Conservation (phyloP, 2,888 invertebrate species). For the Aleiodes alternator region DNA sequence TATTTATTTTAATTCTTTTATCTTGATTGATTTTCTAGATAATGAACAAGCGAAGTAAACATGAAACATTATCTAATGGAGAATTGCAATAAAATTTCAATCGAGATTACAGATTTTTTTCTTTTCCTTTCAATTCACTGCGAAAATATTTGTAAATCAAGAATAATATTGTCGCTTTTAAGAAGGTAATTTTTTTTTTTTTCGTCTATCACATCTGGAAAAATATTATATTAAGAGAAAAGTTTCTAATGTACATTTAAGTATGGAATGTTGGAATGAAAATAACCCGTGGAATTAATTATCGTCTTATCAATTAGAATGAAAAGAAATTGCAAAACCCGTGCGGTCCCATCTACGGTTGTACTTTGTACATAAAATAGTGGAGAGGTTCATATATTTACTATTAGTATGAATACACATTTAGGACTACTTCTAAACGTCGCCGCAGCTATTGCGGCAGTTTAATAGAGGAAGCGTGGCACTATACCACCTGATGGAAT, state of each 20-base stretch:
- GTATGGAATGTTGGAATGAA: background rate
- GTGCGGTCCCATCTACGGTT: conserved; percentile 22
- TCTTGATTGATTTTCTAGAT: too few species aligned
- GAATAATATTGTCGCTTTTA: too few species aligned
- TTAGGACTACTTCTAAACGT: conserved; percentile 27
- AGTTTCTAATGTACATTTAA: background rate
- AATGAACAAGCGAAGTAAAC: too few species aligned
- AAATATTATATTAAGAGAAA: background rate
- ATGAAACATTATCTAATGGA: too few species aligned
- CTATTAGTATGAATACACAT: conserved; percentile 4
- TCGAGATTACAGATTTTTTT: too few species aligned
- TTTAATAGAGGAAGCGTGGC: conserved; percentile 43
- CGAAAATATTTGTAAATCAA: too few species aligned
- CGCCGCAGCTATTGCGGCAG: conserved; percentile 42
- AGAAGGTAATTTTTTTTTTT: too few species aligned
- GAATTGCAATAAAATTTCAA: too few species aligned
- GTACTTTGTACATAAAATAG: conserved; percentile 18
- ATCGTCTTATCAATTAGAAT: conserved; percentile 23
- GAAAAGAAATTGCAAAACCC: conserved; percentile 21
- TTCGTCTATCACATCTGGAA: background rate
- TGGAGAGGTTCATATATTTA: conserved; percentile 4
- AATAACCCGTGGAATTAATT: conserved; percentile 9
- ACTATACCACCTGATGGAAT: conserved; percentile 56
- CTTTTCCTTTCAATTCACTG: too few species aligned
- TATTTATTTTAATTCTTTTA: too few species aligned